Evolutionary conservation across 2,888 invertebrate genomes (phyloP), one percentile per base, ranked within the genome.

Genomic region (Macropis europaea): DNA sequence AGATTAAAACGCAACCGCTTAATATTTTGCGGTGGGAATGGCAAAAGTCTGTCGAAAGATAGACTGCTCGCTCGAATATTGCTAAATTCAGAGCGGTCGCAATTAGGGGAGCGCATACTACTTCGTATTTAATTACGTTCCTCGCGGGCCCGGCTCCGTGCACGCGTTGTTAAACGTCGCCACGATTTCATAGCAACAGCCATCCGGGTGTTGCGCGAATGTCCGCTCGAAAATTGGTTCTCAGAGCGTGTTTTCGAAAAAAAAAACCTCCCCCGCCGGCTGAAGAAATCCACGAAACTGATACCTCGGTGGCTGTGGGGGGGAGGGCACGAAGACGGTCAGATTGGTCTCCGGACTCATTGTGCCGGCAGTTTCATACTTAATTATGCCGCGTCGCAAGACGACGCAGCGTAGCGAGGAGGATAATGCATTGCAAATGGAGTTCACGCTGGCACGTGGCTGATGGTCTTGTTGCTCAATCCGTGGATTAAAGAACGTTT

Each of bases 301-400:
- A n/a, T n/a, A n/a, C n/a, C n/a, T n/a, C n/a, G n/a, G n/a, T n/a
- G n/a, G n/a, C n/a, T n/a, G n/a, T n/a, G n/a, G n/a, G n/a, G n/a
- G n/a, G n/a, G n/a, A n/a, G n/a, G n/a, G n/a, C n/a, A n/a, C n/a
- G n/a, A n/a, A n/a, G n/a, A n/a, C n/a, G n/a, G n/a, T n/a, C n/a
- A n/a, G n/a, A n/a, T n/a, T n/a, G n/a, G n/a, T n/a, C n/a, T n/a
- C 7, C 4, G 36, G 36, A 24, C 24, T 9, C n/a, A 22, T 36
- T 36, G 24, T 36, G 9, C 11, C 36, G 24, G 80, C 83, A 84
- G 85, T 89, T 85, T 87, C 81, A 80, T 84, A 86, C 88, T 88
- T 88, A 88, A 87, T 87, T 87, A 86, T 82, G 83, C 56, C 68
- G 75, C 86, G 84, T 82, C 83, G 82, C 83, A 84, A 83, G 84